Percentiles rank a stretch among this genome's conserved stretches.
These are phyloP conservation scores for Myopa testacea DNA, from an alignment of 2,888 invertebrate species.

Conservation along the genomic window DNA sequence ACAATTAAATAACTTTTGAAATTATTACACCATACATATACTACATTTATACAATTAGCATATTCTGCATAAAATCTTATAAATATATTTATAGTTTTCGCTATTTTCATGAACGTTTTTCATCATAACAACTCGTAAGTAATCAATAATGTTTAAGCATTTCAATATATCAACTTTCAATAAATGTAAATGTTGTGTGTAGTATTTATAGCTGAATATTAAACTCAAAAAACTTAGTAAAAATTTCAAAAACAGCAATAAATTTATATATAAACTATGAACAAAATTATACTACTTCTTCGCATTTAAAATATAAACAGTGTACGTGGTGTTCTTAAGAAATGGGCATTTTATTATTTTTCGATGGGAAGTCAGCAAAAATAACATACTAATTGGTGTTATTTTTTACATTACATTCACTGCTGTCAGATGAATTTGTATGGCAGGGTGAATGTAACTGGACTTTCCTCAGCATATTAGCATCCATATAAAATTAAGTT, in stretches of 20 bases:
- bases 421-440: no score
- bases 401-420: no score
- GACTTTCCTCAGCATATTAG: no score
- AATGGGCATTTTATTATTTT: no score
- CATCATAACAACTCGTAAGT: constrained; percentile 4
- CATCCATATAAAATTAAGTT: no score
- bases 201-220: constrained; percentile 5
- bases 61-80: neutral
- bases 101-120: constrained; percentile 27
- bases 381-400: no score
- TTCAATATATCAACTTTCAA: constrained; percentile 16
- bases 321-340: no score
- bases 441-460: no score
- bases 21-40: constrained; percentile 16
- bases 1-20: neutral
- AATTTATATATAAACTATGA: neutral
- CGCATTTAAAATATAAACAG: no score
- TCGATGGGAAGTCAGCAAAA: no score
- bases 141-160: constrained; percentile 4
- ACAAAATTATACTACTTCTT: no score
- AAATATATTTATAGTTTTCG: constrained; percentile 22
- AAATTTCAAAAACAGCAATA: constrained; percentile 10
- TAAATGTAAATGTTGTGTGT: constrained; percentile 32
- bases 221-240: neutral
- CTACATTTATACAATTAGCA: constrained; percentile 12